These are phyloP conservation scores for Amazona finschi DNA, from an alignment of 2,797 vertebrate genomes.

Conservation along the genomic window DNA sequence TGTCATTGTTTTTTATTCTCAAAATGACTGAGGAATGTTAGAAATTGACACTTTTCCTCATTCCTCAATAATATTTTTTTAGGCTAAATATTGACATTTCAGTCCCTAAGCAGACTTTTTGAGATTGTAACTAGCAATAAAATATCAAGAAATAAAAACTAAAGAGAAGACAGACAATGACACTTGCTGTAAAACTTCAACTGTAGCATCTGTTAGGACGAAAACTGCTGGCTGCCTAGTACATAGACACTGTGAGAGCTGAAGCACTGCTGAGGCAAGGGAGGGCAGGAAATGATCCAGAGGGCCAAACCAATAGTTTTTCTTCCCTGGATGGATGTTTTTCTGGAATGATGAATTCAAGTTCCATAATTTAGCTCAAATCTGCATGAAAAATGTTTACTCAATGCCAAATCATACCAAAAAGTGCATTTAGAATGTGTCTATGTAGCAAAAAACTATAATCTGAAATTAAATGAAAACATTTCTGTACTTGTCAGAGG, in stretches of 20 bases:
- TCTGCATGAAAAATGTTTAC: neutral
- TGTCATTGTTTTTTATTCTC: neutral
- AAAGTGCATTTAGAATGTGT: neutral
- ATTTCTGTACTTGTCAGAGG: neutral
- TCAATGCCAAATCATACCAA: neutral
- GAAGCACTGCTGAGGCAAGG: neutral
- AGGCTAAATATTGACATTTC: neutral
- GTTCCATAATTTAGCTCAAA: neutral
- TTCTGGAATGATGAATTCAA: neutral
- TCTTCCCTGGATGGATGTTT: neutral
- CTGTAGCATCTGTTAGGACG: neutral
- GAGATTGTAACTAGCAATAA: neutral
- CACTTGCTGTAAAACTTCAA: neutral
- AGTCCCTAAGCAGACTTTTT: neutral
- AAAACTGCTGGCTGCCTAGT: neutral
- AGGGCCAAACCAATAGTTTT: neutral
- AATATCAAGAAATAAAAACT: neutral
- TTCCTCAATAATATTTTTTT: neutral
- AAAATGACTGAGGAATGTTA: neutral
- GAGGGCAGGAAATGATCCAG: neutral
- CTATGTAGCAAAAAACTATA: neutral
- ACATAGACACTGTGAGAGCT: neutral
- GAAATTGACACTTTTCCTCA: neutral
- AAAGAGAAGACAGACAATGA: neutral
- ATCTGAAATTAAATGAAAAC: neutral